These are phyloP conservation scores for Gymnothorax javanicus DNA, from an alignment of 2,797 vertebrate genomes.

Conservation along the genomic window DNA sequence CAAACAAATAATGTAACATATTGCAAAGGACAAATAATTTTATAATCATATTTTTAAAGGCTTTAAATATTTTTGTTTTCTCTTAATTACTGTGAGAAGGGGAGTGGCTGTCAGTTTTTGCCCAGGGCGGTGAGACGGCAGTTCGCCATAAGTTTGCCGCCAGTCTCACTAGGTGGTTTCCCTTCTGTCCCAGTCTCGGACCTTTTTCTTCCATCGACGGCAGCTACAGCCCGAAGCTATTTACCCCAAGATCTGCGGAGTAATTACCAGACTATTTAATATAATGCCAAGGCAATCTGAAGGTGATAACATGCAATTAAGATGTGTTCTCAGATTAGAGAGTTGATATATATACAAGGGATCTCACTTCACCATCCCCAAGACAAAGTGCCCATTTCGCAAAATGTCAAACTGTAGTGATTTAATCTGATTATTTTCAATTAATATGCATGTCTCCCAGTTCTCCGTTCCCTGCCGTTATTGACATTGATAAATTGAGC, in stretches of 20 bases:
- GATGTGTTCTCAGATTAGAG: slow-evolving; percentile 91
- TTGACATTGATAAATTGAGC: slow-evolving; percentile 98
- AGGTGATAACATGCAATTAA: slow-evolving; percentile 99
- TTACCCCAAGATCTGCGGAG: slow-evolving; percentile 94
- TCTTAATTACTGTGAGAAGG: slow-evolving; percentile 2
- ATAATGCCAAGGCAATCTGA: slow-evolving; percentile 98
- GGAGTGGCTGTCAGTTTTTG: not conserved
- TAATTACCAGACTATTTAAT: slow-evolving; percentile 99
- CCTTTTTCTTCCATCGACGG: slow-evolving; percentile 76
- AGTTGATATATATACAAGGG: slow-evolving; percentile 75
- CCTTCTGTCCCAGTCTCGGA: slow-evolving; percentile 64
- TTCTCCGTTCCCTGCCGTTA: slow-evolving; percentile 81
- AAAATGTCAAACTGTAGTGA: slow-evolving; percentile 92
- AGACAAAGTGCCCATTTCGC: slow-evolving; percentile 96
- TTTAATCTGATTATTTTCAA: slow-evolving; percentile 99
- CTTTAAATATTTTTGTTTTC: slow-evolving; percentile 8
- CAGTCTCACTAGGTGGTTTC: slow-evolving; percentile 71
- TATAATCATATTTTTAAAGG: slow-evolving; percentile 46
- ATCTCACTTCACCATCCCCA: slow-evolving; percentile 78
- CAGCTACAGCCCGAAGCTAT: slow-evolving; percentile 88
- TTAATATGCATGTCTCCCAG: slow-evolving; percentile 97
- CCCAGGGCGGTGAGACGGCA: not conserved
- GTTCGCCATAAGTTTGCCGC: slow-evolving; percentile 54
- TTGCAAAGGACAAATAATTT: slow-evolving; percentile 56
- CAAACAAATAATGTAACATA: slow-evolving; percentile 59